Base-by-base conservation (phyloP, 2,888 invertebrate species). In the Calliopum simillimum region DNA sequence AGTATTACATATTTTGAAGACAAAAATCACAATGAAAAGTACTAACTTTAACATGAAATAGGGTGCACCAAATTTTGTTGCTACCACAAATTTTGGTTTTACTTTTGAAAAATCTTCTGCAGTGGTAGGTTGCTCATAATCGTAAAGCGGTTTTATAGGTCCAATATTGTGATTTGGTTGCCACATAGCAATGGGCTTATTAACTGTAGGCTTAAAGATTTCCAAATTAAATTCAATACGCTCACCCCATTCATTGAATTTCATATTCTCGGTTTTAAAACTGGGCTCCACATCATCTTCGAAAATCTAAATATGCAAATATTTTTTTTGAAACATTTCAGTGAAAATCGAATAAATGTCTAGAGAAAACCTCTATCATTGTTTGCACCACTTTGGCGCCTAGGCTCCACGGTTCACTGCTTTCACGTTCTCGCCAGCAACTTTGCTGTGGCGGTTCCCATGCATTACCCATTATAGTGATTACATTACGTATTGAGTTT, bases 1-100 rank as follows among this genome's bases (percentile, higher is more conserved):
- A 19, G 19, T 23, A n/a, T 12, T 51, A 19, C 19, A 51, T 12
- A 25, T 33, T 33, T 12, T 13, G 33, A 33, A 41, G 53, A 55
- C 8, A n/a, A n/a, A n/a, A n/a, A n/a, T n/a, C 12, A 14, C n/a
- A 51, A 51, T 51, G 13, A 51, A 51, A 51, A 44, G 71, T 75
- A 76, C 71, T 53, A 81, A 86, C 80, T 86, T 89, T 79, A 88
- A 86, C 84, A 91, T 89, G 58, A 94, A 86, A 82, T 91, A 94
- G 0, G 94, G 94, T 23, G 90, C 89, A n/a, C 93, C 94, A 75
- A 91, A 85, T 71, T 93, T 90, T n/a, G 91, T 91, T n/a, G n/a
- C n/a, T n/a, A 8, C 33, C 33, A 33, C 94, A 75, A 91, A 85
- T 71, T 93, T 90, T n/a, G 91, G 91, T 91, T 90, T 79, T 89